phyloP scores from a whole-genome alignment of 37 sponge, comb jelly and placozoan genomes.

The Aphrocallistes beatrix region DNA sequence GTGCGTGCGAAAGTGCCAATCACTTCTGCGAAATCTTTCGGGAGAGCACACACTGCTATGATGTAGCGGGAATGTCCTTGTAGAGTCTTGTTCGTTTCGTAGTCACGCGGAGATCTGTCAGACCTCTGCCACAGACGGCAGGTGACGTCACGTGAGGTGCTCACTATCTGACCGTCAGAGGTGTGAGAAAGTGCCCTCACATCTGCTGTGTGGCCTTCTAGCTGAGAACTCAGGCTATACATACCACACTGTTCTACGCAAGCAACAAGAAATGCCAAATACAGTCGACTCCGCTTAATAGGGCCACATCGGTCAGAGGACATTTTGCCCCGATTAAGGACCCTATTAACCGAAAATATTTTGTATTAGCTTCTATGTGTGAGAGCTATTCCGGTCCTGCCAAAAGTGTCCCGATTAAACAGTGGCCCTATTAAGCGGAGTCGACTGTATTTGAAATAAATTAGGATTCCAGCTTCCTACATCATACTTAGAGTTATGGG shows the following conservation, averaged over 20 bases:
- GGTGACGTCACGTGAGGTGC: background rate
- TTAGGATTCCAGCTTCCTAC: no score
- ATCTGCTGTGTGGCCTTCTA: background rate
- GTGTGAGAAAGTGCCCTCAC: background rate
- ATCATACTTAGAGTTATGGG: no score
- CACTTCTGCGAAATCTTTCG: background rate
- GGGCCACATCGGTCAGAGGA: no score
- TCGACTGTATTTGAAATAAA: no score
- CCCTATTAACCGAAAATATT: no score
- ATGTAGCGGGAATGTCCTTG: background rate
- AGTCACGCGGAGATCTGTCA: background rate
- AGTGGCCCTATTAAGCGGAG: no score
- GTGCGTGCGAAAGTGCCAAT: background rate
- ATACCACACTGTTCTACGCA: background rate
- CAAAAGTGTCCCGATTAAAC: no score
- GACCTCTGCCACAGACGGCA: background rate
- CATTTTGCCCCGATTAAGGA: no score
- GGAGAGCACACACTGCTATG: background rate
- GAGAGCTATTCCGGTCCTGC: no score
- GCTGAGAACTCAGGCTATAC: constrained; percentile 1
- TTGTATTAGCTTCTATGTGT: no score
- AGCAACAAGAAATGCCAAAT: no score
- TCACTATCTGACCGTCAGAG: background rate
- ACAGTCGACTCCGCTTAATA: no score
- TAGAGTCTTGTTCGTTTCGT: background rate